These are phyloP conservation scores for Atrichornis clamosus DNA, from an alignment of 2,113 vertebrate species.

Conservation along the genomic window DNA sequence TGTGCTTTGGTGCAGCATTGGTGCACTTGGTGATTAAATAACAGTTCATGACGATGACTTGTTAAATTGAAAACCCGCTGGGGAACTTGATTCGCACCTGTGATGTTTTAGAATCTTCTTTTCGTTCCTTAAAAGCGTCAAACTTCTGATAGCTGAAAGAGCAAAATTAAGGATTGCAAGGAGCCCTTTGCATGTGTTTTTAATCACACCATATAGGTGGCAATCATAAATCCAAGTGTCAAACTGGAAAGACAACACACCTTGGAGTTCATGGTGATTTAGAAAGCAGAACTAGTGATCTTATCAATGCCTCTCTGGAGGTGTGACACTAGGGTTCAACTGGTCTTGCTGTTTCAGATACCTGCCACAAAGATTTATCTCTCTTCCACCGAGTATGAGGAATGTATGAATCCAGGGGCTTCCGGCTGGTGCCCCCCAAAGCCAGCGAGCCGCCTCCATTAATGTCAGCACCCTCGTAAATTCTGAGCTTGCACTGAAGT, in stretches of 20 bases:
- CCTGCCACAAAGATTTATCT: slow-evolving; percentile 67
- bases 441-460: slow-evolving; percentile 53
- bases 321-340: background rate
- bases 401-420: slow-evolving; percentile 56
- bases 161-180: background rate
- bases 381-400: slow-evolving; percentile 65
- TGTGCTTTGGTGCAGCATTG: background rate
- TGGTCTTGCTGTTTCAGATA: slow-evolving; percentile 16
- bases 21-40: background rate
- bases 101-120: background rate
- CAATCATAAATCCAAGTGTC: background rate
- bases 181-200: background rate
- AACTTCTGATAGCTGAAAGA: background rate
- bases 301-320: slow-evolving; percentile 23
- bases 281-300: slow-evolving; percentile 18
- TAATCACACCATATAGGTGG: background rate
- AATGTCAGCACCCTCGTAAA: slow-evolving; percentile 69
- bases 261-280: background rate
- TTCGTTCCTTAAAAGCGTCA: background rate
- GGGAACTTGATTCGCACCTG: background rate
- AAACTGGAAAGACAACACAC: background rate
- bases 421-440: slow-evolving; percentile 29
- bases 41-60: background rate
- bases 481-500: slow-evolving; percentile 7
- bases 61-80: background rate